Evolutionary conservation across 1,140 invertebrate species (phyloP).

Genomic region (Hyles euphorbiae): DNA sequence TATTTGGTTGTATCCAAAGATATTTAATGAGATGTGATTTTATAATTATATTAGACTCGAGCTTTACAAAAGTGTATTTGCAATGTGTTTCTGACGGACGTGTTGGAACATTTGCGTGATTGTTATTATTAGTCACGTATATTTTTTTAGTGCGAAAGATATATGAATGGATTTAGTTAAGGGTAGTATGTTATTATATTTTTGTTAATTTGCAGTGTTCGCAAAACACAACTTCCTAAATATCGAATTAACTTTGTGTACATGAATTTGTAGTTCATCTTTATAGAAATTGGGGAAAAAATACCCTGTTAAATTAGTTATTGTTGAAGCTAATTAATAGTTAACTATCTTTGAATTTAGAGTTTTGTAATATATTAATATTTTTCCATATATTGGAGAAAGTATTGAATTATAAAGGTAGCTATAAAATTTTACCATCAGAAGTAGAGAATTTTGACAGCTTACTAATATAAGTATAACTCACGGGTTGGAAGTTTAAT

Average conservation of each 20-base stretch:
- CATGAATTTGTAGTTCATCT: no score
- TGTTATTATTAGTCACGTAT: constrained; percentile 47
- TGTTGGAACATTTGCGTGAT: constrained; percentile 42
- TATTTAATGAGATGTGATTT: constrained; percentile 73
- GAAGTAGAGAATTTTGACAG: no score
- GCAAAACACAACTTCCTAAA: constrained; percentile 9
- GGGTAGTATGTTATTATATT: constrained; percentile 9
- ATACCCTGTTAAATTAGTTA: no score
- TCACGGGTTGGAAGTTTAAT: no score
- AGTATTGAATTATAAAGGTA: no score
- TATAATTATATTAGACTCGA: constrained; percentile 57
- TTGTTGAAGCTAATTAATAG: no score
- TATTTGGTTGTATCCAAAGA: constrained; percentile 72
- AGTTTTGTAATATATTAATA: no score
- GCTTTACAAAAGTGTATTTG: constrained; percentile 67
- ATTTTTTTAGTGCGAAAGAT: constrained; percentile 18
- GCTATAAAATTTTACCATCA: no score
- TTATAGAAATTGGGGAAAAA: no score
- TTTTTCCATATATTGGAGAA: no score
- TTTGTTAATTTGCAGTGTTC: constrained; percentile 11
- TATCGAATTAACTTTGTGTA: background rate
- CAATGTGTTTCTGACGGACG: constrained; percentile 43
- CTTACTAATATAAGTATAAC: no score
- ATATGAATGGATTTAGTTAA: constrained; percentile 15
- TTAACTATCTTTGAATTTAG: no score